These are phyloP conservation scores for Adoxophyes honmai DNA, from an alignment of 1,140 invertebrate species.

Conservation along the genomic window DNA sequence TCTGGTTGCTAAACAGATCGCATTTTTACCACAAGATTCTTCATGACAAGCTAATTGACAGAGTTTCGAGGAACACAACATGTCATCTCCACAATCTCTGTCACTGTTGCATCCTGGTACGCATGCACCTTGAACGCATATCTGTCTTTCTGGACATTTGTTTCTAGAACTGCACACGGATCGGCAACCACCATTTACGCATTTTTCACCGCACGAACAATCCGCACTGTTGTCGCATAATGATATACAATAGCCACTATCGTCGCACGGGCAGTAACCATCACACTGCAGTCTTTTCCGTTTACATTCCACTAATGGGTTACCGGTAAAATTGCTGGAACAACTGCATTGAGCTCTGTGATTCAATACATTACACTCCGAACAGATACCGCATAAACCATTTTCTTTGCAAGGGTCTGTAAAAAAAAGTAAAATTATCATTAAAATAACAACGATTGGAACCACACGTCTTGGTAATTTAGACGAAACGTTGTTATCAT, in stretches of 20 bases:
- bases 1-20: constrained; percentile 85
- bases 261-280: constrained; percentile 88
- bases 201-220: constrained; percentile 87
- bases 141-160: constrained; percentile 75
- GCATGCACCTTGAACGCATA: constrained; percentile 76
- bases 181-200: constrained; percentile 80
- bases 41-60: constrained; percentile 88
- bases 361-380: constrained; percentile 88
- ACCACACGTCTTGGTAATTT: too few species aligned
- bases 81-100: constrained; percentile 87
- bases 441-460: neutral
- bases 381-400: constrained; percentile 88
- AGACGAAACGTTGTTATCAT: too few species aligned
- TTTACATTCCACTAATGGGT: constrained; percentile 86
- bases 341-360: constrained; percentile 91
- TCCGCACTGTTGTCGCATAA: constrained; percentile 82
- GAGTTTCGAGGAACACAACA: constrained; percentile 84
- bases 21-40: constrained; percentile 85
- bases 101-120: constrained; percentile 86
- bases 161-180: constrained; percentile 78
- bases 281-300: constrained; percentile 79
- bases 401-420: constrained; percentile 85
- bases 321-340: constrained; percentile 87
- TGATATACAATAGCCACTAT: constrained; percentile 85
- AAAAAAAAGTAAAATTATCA: constrained; percentile 35